Percentiles rank a stretch among this genome's conserved stretches.
phyloP scores from a whole-genome alignment of 2,888 invertebrate species.

The Lamellibrachia columna region DNA sequence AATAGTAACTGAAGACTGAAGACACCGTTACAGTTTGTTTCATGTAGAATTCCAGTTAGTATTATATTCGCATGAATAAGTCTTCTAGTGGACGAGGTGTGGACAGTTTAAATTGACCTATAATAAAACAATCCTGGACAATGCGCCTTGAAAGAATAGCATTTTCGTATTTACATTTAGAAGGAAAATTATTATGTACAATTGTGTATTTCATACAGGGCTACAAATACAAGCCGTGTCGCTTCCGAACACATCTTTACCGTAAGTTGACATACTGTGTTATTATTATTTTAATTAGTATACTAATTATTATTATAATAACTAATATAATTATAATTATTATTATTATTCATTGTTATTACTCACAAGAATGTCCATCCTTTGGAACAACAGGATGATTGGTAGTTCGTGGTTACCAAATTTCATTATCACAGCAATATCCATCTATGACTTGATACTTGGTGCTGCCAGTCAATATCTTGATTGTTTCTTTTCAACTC shows the following conservation, averaged over 20 bases:
- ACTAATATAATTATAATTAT: too few species aligned
- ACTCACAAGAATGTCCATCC: too few species aligned
- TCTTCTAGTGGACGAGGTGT: neutral
- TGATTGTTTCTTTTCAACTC: too few species aligned
- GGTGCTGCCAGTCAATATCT: too few species aligned
- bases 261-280: neutral
- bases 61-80: neutral
- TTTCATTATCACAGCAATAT: too few species aligned
- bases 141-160: neutral
- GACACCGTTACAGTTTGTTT: neutral
- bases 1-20: too few species aligned
- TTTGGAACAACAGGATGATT: too few species aligned
- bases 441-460: too few species aligned
- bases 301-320: neutral
- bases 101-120: neutral
- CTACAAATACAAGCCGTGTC: conserved; percentile 3
- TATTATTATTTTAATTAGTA: too few species aligned
- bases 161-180: neutral
- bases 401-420: too few species aligned
- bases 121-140: neutral
- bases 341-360: neutral
- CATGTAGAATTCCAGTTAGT: neutral
- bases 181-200: neutral
- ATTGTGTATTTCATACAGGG: neutral
- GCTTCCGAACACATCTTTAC: neutral